A percentile compares a stretch with the other conserved stretches of the same genome.
These are phyloP conservation scores for Brachionus manjavacas DNA, from an alignment of 1,140 invertebrate genomes.

Conservation along the genomic window DNA sequence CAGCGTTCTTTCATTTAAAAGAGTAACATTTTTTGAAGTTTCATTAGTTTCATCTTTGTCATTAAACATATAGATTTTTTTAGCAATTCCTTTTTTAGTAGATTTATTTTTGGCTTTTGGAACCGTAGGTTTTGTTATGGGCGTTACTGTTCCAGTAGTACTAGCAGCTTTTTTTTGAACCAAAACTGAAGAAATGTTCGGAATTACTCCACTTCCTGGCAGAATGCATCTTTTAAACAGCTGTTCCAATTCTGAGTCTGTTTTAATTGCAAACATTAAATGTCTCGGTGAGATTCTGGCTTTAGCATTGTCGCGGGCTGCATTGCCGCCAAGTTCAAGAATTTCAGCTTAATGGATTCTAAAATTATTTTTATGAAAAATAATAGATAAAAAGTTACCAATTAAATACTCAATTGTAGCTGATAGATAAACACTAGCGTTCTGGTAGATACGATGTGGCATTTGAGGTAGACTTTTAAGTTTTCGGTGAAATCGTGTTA, in stretches of 20 bases:
- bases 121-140: background rate
- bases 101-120: background rate
- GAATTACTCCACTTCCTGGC: conserved; percentile 75
- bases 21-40: conserved; percentile 44
- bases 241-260: conserved; percentile 76
- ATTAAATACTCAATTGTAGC: conserved; percentile 39
- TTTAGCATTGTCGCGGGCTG: conserved; percentile 61
- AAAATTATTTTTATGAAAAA: too few relatives aligned
- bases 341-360: conserved; percentile 64
- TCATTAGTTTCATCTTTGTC: conserved; percentile 4
- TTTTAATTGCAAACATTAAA: conserved; percentile 73
- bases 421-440: conserved; percentile 22
- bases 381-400: background rate
- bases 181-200: conserved; percentile 47
- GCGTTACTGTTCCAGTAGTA: background rate
- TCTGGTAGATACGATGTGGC: background rate
- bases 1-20: conserved; percentile 9
- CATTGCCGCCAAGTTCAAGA: conserved; percentile 65
- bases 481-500: conserved; percentile 60
- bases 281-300: conserved; percentile 73
- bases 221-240: conserved; percentile 74
- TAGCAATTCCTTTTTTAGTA: background rate
- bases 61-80: background rate
- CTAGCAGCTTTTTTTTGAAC: background rate
- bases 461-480: conserved; percentile 56